Base-by-base conservation (phyloP, 2,797 vertebrate species). In the Rhinella marina region DNA sequence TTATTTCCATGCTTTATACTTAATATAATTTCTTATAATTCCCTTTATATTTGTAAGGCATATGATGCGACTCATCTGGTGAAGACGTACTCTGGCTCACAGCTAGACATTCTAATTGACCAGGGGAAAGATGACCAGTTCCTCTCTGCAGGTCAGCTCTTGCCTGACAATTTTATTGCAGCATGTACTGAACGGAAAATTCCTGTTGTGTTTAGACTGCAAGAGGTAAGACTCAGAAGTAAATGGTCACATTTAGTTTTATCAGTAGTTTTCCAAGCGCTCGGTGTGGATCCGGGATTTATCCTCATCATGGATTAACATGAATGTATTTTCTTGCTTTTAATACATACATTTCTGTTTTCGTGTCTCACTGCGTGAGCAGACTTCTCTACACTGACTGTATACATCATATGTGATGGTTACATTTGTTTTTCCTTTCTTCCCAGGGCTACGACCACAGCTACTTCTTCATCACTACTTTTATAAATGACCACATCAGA, bases 41-140 rank as follows among this genome's bases (percentile, higher is more conserved):
- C 21, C 21, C 25, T 59, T 48, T 81, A 12, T 81, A 7, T 62
- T 14, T 19, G 32, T 14, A 88, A 99, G 98, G 94, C 94, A 0
- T 98, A 98, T 0, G 98, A 99, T 76, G 97, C 98, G 19, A 98
- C 97, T 0, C 91, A 93, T 50, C 90, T 99, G 90, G 97, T 95
- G 7, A 95, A 93, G 8, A 92, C 95, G 1, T 99, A 96, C 87
- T 93, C 96, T 0, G 97, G 96, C 0, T 93, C 97, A 57, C 94
- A 92, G 90, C 94, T 99, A 0, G 97, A 99, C 94, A 94, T 99
- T 91, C 91, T 99, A 84, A 97, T 99, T 48, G 98, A 99, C 91
- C 98, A 99, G 93, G 98, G 98, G 57, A 95, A 97, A 0, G 97
- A 99, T 1, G 98, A 99, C 91, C 96, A 98, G 94, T 99, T 99